Evolutionary conservation across 2,888 invertebrate genomes (phyloP), one percentile per base, ranked within the genome.

Genomic region (Pimpla rufipes): DNA sequence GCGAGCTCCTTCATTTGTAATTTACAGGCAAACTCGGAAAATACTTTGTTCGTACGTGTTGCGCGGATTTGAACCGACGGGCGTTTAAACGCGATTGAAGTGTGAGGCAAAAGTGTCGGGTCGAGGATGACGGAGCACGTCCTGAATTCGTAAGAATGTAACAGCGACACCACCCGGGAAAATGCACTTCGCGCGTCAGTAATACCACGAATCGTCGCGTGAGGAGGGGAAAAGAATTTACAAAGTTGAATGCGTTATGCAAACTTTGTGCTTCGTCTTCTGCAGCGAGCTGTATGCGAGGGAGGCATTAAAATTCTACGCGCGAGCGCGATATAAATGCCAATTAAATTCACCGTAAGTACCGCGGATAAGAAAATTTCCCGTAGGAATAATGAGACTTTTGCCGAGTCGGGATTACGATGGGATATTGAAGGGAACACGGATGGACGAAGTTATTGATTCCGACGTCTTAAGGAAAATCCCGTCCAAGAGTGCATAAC

Each of bases 271-370:
- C 35, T 71, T 70, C 59, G 21, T 55, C 11, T 1, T 37, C 16
- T 35, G 16, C 35, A 57, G 29, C 57, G 57, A 29, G 29, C 7
- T 57, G 64, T 50, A 42, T 21, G 45, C 62, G 29, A 57, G 59
- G 0, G n/a, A 62, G 47, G 66, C 76, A 79, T 79, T 76, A 75
- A 76, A 79, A 79, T 83, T 79, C 83, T 29, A 47, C 10, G 67
- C 52, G 76, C n/a, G 83, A 76, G 66, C 73, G 76, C 67, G 76
- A 21, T 55, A 79, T 79, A 77, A 83, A 77, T 83, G 76, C 73
- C 79, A 83, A 83, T 83, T 76, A 79, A 67, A 77, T 62, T 68
- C 13, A 47, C 29, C 2, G 66, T 21, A 29, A 47, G 50, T 16
- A 73, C 47, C 52, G 70, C 18, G 59, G 40, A 35, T 68, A 50